A percentile compares a stretch with the other conserved stretches of the same genome.
Conservation (phyloP, 2,797 vertebrate genomes). For the Sparus aurata region DNA sequence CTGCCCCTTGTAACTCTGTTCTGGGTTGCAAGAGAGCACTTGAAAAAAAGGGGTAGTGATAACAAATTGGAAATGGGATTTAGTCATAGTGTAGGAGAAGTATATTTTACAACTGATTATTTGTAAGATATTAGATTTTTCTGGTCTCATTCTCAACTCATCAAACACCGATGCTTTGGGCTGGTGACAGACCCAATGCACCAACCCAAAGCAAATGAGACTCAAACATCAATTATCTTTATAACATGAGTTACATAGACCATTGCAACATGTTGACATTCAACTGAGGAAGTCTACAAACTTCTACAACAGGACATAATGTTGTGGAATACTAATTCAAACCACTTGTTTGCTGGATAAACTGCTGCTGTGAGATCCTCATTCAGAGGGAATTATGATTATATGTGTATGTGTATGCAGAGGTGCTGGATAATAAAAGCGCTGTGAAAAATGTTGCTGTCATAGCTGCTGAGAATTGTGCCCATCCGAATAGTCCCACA, state of each 20-base stretch:
- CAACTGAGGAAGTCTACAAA: background rate
- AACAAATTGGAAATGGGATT: too few species aligned
- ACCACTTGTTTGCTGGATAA: constrained; percentile 22
- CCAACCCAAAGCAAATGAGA: too few species aligned
- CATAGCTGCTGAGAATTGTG: constrained; percentile 24
- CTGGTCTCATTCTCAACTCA: too few species aligned
- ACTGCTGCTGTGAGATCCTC: constrained; percentile 27
- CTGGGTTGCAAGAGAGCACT: too few species aligned
- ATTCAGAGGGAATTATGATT: constrained; percentile 22
- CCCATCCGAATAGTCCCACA: constrained; percentile 25
- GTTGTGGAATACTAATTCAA: constrained; percentile 1
- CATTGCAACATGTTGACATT: background rate
- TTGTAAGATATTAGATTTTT: too few species aligned
- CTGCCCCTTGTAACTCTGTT: too few species aligned
- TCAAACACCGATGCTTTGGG: too few species aligned
- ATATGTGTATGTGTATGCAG: constrained; percentile 3
- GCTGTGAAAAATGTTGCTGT: constrained; percentile 20
- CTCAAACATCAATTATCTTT: too few species aligned
- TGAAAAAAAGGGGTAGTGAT: too few species aligned
- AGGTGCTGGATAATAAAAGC: constrained; percentile 28
- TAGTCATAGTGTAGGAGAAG: background rate
- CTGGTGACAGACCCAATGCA: too few species aligned
- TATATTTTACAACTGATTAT: background rate
- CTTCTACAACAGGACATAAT: background rate
- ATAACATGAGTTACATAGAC: background rate